Conservation (phyloP, 1,140 invertebrate species). For the Acromyrmex charruanus region DNA sequence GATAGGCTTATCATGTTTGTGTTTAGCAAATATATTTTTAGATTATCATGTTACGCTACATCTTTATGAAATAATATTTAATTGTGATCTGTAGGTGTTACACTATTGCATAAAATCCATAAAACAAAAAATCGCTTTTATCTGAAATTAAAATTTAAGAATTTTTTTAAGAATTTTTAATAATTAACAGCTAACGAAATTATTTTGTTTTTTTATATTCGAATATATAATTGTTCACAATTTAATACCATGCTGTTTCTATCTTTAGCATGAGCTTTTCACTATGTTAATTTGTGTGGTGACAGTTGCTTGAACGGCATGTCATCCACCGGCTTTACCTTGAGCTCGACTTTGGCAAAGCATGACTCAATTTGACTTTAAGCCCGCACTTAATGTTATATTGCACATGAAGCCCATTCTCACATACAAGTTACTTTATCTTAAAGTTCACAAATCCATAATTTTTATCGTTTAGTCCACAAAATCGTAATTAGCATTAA, state of each 20-base stretch:
- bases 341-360: constrained; percentile 76
- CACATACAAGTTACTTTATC: constrained; percentile 31
- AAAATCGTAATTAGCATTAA: constrained; percentile 77
- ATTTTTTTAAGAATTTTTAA: neutral
- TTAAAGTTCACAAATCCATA: constrained; percentile 56
- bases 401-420: constrained; percentile 2
- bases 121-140: constrained; percentile 33
- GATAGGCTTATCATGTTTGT: constrained; percentile 43
- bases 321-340: constrained; percentile 79
- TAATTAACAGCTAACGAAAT: neutral
- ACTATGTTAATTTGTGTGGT: constrained; percentile 77
- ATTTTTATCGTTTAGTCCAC: constrained; percentile 73
- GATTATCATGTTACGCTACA: constrained; percentile 11
- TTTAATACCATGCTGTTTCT: constrained; percentile 58
- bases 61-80: neutral
- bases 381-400: constrained; percentile 29
- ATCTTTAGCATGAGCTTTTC: constrained; percentile 80
- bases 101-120: neutral
- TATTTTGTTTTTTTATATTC: constrained; percentile 2
- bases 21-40: constrained; percentile 39
- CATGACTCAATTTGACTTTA: constrained; percentile 53
- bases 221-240: constrained; percentile 8
- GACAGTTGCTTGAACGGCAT: constrained; percentile 78
- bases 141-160: neutral
- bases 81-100: neutral